These are phyloP conservation scores for Podotricha telesiphe DNA, from an alignment of 2,888 invertebrate genomes.

Conservation along the genomic window DNA sequence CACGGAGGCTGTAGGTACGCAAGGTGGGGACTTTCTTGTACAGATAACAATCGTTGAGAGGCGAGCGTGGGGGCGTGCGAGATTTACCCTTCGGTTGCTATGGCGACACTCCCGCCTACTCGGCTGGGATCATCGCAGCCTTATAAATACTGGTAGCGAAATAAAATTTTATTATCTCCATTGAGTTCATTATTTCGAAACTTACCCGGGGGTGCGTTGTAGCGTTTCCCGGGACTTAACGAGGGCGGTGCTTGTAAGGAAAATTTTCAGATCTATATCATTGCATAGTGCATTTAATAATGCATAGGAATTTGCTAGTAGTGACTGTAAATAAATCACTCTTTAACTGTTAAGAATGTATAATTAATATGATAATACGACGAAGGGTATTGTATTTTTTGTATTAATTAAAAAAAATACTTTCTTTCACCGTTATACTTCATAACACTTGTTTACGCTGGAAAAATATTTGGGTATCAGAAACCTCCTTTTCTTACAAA, in stretches of 20 bases:
- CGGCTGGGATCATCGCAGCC: constrained; percentile 74
- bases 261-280: constrained; percentile 50
- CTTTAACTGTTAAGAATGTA: too few species aligned
- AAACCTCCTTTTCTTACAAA: background rate
- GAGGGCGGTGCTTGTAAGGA: constrained; percentile 56
- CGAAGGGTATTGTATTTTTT: too few species aligned
- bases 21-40: constrained; percentile 74
- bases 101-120: constrained; percentile 74
- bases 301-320: constrained; percentile 24
- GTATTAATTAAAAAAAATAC: background rate
- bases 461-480: background rate
- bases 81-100: constrained; percentile 64
- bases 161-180: constrained; percentile 77
- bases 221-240: constrained; percentile 59
- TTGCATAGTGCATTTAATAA: constrained; percentile 57
- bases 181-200: constrained; percentile 75
- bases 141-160: constrained; percentile 72
- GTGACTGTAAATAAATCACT: too few species aligned
- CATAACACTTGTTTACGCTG: too few species aligned
- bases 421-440: background rate
- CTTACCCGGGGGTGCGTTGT: constrained; percentile 59
- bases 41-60: constrained; percentile 74
- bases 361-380: too few species aligned
- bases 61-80: constrained; percentile 75
- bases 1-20: constrained; percentile 66